Conservation (phyloP, 2,113 vertebrate genomes). For the Argyrosomus japonicus region DNA sequence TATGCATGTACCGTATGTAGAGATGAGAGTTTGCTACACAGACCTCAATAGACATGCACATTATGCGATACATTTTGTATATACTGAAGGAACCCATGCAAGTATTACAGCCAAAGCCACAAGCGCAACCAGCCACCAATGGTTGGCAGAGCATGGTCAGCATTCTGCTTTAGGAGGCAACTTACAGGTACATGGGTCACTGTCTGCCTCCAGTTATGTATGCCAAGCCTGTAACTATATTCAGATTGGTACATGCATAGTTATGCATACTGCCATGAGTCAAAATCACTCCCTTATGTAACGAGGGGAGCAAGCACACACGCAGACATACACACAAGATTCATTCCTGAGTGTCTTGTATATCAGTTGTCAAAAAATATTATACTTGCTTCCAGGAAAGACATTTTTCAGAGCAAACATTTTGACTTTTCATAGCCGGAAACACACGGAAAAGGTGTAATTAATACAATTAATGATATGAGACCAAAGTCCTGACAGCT, state of each 20-base stretch:
- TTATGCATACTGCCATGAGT: slow-evolving; percentile 17
- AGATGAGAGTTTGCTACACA: slow-evolving; percentile 22
- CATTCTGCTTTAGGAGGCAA: slow-evolving; percentile 21
- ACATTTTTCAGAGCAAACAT: slow-evolving; percentile 7
- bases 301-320: neutral
- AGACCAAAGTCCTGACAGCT: neutral
- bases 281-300: slow-evolving; percentile 6
- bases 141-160: slow-evolving; percentile 19
- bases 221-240: slow-evolving; percentile 11
- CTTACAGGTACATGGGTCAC: slow-evolving; percentile 36
- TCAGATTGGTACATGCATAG: slow-evolving; percentile 37
- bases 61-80: slow-evolving; percentile 25
- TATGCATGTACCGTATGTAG: slow-evolving; percentile 10
- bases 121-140: neutral
- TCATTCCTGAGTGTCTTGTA: slow-evolving; percentile 31
- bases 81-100: slow-evolving; percentile 33
- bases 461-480: neutral
- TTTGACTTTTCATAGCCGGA: neutral
- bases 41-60: slow-evolving; percentile 38
- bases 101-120: slow-evolving; percentile 21
- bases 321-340: neutral
- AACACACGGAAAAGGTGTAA: neutral
- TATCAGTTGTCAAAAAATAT: neutral
- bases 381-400: neutral
- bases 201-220: slow-evolving; percentile 14